A percentile compares a stretch with the other conserved stretches of the same genome.
Evolutionary conservation across 2,797 vertebrate species (phyloP).

Genomic region (Tympanoctomys barrerae): DNA sequence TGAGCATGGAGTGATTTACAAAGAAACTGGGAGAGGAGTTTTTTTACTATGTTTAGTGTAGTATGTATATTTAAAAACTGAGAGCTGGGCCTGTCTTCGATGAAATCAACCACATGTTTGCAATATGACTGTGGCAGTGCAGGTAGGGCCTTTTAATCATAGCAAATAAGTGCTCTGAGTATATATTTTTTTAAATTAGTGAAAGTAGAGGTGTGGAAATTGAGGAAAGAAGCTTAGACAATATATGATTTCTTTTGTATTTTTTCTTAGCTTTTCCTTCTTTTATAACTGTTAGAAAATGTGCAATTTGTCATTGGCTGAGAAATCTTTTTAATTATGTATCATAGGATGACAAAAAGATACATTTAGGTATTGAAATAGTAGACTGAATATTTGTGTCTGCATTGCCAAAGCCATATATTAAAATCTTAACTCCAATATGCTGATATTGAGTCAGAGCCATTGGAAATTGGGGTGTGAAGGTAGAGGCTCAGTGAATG

Average conservation of each 20-base stretch:
- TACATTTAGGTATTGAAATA: background rate
- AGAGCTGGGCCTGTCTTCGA: background rate
- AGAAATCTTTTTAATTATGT: background rate
- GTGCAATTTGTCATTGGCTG: background rate
- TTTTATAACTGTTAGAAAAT: background rate
- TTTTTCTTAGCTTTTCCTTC: background rate
- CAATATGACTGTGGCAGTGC: no score
- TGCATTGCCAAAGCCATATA: no score
- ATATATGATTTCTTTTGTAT: background rate
- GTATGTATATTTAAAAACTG: background rate
- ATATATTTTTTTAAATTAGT: background rate
- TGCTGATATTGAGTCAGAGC: background rate
- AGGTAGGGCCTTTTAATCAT: background rate
- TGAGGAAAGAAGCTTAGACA: background rate
- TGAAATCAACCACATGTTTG: background rate
- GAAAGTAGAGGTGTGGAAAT: background rate
- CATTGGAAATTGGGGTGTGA: background rate
- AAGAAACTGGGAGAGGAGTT: background rate
- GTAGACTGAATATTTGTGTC: background rate
- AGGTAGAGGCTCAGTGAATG: background rate
- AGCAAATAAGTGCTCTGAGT: background rate
- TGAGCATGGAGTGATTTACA: background rate
- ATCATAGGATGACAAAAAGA: background rate
- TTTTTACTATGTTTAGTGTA: background rate
- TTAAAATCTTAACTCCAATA: background rate